Percentiles rank a stretch among this genome's conserved stretches.
Conservation (phyloP, 2,888 invertebrate species). For the Julus scanicus region DNA sequence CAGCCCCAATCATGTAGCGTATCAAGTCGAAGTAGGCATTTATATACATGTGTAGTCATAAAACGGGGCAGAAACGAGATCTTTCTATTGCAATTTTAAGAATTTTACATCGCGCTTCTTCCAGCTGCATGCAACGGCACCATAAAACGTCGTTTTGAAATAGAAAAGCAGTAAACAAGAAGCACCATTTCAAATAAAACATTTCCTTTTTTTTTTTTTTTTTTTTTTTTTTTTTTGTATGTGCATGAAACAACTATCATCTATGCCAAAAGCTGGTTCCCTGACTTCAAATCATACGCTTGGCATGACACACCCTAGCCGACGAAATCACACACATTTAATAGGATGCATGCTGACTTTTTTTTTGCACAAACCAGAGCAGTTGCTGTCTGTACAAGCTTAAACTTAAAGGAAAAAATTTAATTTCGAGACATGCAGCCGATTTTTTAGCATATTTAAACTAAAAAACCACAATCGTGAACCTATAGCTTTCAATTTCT, state of each 20-base stretch:
- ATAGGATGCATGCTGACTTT: slow-evolving; percentile 19
- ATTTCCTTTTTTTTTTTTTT: slow-evolving; percentile 14
- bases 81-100: slow-evolving; percentile 31
- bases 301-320: slow-evolving; percentile 31
- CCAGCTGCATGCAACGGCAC: background rate
- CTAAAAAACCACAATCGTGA: background rate
- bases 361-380: background rate
- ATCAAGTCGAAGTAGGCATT: background rate
- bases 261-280: slow-evolving; percentile 4
- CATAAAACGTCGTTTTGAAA: slow-evolving; percentile 41
- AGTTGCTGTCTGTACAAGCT: background rate
- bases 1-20: slow-evolving; percentile 4
- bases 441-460: background rate
- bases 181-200: slow-evolving; percentile 17
- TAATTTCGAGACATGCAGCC: background rate
- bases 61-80: slow-evolving; percentile 1
- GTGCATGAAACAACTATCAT: slow-evolving; percentile 25
- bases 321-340: background rate
- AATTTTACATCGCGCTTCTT: slow-evolving; percentile 12
- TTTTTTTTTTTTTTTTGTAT: background rate
- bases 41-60: background rate
- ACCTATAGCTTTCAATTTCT: background rate
- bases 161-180: slow-evolving; percentile 39
- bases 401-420: no score
- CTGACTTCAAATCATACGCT: background rate